A percentile compares a stretch with the other conserved stretches of the same genome.
Evolutionary conservation across 2,797 vertebrate genomes (phyloP).

Genomic region (Tragopan temminckii): DNA sequence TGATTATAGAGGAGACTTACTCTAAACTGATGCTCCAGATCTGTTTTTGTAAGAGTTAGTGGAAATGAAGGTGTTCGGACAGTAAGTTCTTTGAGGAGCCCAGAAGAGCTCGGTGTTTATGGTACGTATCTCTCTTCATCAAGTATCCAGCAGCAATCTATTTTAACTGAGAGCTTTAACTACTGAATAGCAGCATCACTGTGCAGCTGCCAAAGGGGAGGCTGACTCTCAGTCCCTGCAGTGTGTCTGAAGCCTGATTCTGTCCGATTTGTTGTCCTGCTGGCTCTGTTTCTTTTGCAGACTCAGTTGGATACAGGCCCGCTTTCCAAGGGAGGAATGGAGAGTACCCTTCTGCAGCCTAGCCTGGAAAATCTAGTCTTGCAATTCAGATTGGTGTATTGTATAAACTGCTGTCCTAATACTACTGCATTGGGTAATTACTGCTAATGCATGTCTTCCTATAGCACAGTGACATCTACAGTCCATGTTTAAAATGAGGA

Average conservation of each 20-base stretch:
- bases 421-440: background rate
- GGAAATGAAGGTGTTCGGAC: background rate
- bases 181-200: background rate
- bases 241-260: background rate
- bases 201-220: background rate
- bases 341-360: background rate
- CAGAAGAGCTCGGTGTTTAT: background rate
- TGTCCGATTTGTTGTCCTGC: accelerated
- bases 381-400: background rate
- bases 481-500: conserved; percentile 5
- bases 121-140: background rate
- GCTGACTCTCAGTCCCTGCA: background rate
- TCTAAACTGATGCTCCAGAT: background rate
- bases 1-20: background rate
- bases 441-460: conserved; percentile 22
- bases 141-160: background rate
- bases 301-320: background rate
- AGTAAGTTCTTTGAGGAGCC: background rate
- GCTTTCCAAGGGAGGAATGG: background rate
- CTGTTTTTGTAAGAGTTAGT: background rate
- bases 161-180: background rate
- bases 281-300: background rate
- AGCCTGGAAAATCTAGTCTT: background rate
- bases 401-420: background rate
- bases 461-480: conserved; percentile 71